Evolutionary conservation across 2,888 invertebrate genomes (phyloP).

Genomic region (Ligdia adustata): DNA sequence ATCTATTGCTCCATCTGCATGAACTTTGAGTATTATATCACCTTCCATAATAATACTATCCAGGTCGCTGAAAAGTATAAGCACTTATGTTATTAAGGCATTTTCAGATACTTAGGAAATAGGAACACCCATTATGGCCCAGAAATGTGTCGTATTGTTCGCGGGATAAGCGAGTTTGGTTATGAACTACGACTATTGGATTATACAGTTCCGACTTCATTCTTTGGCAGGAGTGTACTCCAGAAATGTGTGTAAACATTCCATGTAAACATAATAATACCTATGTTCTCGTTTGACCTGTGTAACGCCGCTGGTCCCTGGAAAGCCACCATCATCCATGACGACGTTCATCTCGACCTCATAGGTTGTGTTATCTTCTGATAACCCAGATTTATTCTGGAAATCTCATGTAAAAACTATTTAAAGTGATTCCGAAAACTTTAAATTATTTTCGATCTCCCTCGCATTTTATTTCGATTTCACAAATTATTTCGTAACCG

Average conservation of each 20-base stretch:
- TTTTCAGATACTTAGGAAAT: neutral
- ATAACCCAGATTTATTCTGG: conserved; percentile 18
- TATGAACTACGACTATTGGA: neutral
- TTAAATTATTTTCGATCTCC: conserved; percentile 35
- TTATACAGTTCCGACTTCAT: neutral
- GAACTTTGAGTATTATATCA: conserved; percentile 36
- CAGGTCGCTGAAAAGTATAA: conserved; percentile 30
- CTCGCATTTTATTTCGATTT: conserved; percentile 38
- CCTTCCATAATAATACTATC: conserved; percentile 38
- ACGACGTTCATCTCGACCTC: conserved; percentile 42
- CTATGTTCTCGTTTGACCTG: conserved; percentile 37
- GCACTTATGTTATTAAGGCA: neutral
- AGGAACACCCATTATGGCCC: neutral
- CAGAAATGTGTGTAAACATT: conserved; percentile 1
- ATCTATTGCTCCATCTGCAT: conserved; percentile 35
- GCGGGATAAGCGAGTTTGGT: conserved; percentile 2
- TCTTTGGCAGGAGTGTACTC: neutral
- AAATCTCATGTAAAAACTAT: conserved; percentile 42
- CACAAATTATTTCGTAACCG: conserved; percentile 33
- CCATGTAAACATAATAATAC: conserved; percentile 24
- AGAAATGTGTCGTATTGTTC: neutral
- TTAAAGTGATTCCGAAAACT: conserved; percentile 18
- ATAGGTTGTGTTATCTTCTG: conserved; percentile 26
- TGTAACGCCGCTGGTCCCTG: conserved; percentile 28
- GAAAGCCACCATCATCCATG: conserved; percentile 37